These are phyloP conservation scores for Solea senegalensis DNA, from an alignment of 2,113 vertebrate species.

Conservation along the genomic window DNA sequence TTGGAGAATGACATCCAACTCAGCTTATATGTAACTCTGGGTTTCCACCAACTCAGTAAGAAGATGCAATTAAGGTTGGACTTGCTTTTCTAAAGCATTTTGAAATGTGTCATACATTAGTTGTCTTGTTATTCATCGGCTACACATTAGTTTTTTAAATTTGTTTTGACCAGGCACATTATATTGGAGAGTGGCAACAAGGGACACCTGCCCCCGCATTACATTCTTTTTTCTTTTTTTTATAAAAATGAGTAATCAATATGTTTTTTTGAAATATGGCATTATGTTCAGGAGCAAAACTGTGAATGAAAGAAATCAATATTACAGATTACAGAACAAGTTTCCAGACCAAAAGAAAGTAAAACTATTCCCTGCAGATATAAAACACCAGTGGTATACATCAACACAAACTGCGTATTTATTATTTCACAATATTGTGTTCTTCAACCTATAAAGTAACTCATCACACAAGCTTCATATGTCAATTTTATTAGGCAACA, in stretches of 20 bases:
- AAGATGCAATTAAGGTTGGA: constrained; percentile 44
- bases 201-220: background rate
- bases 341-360: background rate
- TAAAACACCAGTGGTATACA: background rate
- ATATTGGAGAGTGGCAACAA: background rate
- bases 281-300: background rate
- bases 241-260: too few relatives aligned
- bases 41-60: constrained; percentile 34
- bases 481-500: background rate
- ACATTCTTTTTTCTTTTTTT: background rate
- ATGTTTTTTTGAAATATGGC: background rate
- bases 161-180: constrained; percentile 24
- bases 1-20: constrained; percentile 35
- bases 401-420: background rate
- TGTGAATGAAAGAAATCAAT: background rate
- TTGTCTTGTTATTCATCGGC: constrained; percentile 22
- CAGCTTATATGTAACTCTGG: constrained; percentile 56
- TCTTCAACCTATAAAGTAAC: background rate
- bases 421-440: background rate
- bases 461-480: background rate
- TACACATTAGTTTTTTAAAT: constrained; percentile 30
- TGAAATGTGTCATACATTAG: constrained; percentile 46
- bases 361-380: background rate
- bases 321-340: background rate
- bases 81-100: constrained; percentile 51